Evolutionary conservation across 2,888 invertebrate species (phyloP).

Genomic region (Ochropleura plecta): DNA sequence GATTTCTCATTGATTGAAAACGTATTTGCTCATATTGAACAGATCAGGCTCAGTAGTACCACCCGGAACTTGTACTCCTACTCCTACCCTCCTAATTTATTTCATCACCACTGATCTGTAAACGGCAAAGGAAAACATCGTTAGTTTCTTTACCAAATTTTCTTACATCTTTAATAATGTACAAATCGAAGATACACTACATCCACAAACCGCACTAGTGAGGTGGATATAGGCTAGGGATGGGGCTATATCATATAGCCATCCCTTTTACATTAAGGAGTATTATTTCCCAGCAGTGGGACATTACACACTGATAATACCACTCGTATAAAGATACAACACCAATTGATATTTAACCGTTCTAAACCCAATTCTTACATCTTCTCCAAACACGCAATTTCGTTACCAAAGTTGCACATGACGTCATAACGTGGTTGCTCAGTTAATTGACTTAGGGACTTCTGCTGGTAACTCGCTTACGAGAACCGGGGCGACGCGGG

Average conservation of each 20-base stretch:
- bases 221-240: not conserved
- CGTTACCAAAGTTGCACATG: slow-evolving; percentile 21
- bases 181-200: not conserved
- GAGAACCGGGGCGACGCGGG: not conserved
- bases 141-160: not conserved
- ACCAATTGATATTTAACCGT: not conserved
- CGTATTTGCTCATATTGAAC: not conserved
- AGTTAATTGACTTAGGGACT: slow-evolving; percentile 35
- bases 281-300: not conserved
- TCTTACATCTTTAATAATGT: not conserved
- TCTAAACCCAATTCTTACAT: not conserved
- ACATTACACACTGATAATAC: too few relatives aligned
- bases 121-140: not conserved
- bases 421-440: slow-evolving; percentile 26
- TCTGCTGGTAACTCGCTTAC: slow-evolving; percentile 28
- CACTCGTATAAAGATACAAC: not conserved
- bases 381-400: slow-evolving; percentile 15
- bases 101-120: not conserved
- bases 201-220: not conserved
- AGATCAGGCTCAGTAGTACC: not conserved
- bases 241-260: too few relatives aligned
- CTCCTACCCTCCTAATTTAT: too few relatives aligned
- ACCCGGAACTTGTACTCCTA: not conserved
- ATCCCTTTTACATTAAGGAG: not conserved
- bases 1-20: not conserved